Percentiles rank a stretch among this genome's conserved stretches.
These are phyloP conservation scores for Lates calcarifer DNA, from an alignment of 2,113 vertebrate genomes.

Conservation along the genomic window DNA sequence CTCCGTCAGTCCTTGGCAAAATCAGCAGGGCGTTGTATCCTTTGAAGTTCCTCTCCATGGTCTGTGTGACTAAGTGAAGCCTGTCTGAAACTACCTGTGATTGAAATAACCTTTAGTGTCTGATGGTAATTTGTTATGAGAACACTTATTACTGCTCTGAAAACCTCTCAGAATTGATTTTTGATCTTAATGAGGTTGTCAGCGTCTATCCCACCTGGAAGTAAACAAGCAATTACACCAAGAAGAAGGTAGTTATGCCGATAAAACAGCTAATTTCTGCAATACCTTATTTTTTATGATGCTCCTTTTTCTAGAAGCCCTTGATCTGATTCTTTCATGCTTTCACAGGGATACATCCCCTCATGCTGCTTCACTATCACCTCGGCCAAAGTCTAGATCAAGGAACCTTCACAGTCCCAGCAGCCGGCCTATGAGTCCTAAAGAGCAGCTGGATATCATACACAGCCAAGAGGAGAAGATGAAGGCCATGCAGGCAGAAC, in stretches of 20 bases:
- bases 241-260: constrained; percentile 35
- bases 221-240: constrained; percentile 66
- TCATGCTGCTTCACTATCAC: neutral
- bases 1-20: constrained; percentile 5
- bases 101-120: constrained; percentile 17
- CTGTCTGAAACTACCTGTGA: neutral
- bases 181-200: constrained; percentile 68
- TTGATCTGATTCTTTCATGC: constrained; percentile 10
- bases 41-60: constrained; percentile 32
- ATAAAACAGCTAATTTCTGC: constrained; percentile 1
- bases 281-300: constrained; percentile 1
- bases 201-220: constrained; percentile 71
- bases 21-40: constrained; percentile 77
- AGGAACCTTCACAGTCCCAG: constrained; percentile 31
- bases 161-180: constrained; percentile 26
- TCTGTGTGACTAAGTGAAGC: neutral
- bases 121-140: neutral
- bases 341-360: constrained; percentile 35
- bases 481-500: constrained; percentile 66
- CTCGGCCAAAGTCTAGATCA: neutral
- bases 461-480: constrained; percentile 81
- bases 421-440: constrained; percentile 85
- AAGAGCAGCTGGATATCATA: constrained; percentile 89
- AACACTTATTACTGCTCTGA: neutral
- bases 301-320: neutral